These are phyloP conservation scores for Oceanodroma leucorhoa DNA, from an alignment of 2,797 vertebrate genomes.

Conservation along the genomic window DNA sequence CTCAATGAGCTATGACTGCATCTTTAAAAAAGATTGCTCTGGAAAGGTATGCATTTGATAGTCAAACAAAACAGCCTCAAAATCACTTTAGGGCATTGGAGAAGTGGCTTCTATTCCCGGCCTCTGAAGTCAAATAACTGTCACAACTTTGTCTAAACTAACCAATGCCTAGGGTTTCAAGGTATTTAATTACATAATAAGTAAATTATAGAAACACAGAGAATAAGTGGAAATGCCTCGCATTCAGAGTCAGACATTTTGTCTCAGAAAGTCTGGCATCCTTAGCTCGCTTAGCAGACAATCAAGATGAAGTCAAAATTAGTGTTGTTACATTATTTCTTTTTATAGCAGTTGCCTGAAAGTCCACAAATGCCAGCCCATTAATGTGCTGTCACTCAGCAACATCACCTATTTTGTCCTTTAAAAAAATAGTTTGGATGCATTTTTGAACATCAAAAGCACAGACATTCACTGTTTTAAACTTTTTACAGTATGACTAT, in stretches of 20 bases:
- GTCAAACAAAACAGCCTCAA: constrained; percentile 32
- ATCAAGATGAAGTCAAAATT: constrained; percentile 72
- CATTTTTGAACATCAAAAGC: constrained; percentile 61
- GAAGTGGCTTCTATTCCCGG: constrained; percentile 30
- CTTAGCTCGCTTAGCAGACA: constrained; percentile 54
- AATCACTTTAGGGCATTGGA: constrained; percentile 41
- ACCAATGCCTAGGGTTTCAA: constrained; percentile 17
- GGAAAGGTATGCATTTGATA: constrained; percentile 22
- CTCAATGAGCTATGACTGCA: not conserved
- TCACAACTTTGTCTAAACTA: constrained; percentile 45
- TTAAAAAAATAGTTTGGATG: constrained; percentile 40
- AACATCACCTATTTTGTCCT: constrained; percentile 66
- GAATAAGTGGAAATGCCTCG: constrained; percentile 33
- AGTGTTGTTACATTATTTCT: constrained; percentile 71
- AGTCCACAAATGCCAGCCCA: constrained; percentile 72
- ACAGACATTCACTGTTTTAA: constrained; percentile 51
- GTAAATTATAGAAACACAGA: constrained; percentile 41
- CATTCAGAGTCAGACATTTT: constrained; percentile 66
- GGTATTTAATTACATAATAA: constrained; percentile 59
- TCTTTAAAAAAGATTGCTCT: not conserved
- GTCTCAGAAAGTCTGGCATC: constrained; percentile 71
- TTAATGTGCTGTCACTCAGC: constrained; percentile 65
- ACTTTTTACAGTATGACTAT: constrained; percentile 62
- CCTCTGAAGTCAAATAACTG: constrained; percentile 36
- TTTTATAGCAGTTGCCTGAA: constrained; percentile 72